A percentile compares a stretch with the other conserved stretches of the same genome.
phyloP scores from a whole-genome alignment of 2,888 invertebrate genomes.

The Orthonevra nobilis region DNA sequence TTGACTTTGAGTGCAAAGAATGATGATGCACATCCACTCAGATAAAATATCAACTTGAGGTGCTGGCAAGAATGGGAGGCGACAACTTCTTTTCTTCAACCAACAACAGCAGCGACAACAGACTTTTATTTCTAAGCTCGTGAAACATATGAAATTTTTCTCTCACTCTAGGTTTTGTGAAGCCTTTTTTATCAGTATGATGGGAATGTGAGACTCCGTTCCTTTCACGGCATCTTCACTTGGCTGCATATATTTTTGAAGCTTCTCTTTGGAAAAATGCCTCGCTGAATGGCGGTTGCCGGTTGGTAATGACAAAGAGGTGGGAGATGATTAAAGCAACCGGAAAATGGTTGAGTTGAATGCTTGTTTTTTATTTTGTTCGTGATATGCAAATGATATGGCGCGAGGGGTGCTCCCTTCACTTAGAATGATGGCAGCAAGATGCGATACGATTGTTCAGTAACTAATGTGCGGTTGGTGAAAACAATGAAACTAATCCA shows the following conservation, averaged over 20 bases:
- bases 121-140: neutral
- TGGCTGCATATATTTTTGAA: constrained; percentile 9
- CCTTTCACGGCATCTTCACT: constrained; percentile 55
- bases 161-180: constrained; percentile 10
- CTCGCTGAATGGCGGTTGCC: constrained; percentile 29
- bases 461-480: constrained; percentile 59
- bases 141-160: neutral
- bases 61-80: constrained; percentile 14
- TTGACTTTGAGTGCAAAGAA: constrained; percentile 48
- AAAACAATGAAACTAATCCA: constrained; percentile 65
- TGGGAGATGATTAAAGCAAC: constrained; percentile 67
- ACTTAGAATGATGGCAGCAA: constrained; percentile 39
- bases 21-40: constrained; percentile 27
- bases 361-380: constrained; percentile 17
- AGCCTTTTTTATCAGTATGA: neutral
- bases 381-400: neutral
- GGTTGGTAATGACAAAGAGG: constrained; percentile 44
- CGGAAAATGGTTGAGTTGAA: constrained; percentile 65
- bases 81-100: constrained; percentile 2
- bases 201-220: neutral
- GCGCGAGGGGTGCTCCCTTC: too few relatives aligned
- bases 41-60: constrained; percentile 12
- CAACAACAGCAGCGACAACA: too few relatives aligned
- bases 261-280: neutral
- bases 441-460: constrained; percentile 50